Evolutionary conservation across 2,113 vertebrate genomes (phyloP).

Genomic region (Gallinago media): DNA sequence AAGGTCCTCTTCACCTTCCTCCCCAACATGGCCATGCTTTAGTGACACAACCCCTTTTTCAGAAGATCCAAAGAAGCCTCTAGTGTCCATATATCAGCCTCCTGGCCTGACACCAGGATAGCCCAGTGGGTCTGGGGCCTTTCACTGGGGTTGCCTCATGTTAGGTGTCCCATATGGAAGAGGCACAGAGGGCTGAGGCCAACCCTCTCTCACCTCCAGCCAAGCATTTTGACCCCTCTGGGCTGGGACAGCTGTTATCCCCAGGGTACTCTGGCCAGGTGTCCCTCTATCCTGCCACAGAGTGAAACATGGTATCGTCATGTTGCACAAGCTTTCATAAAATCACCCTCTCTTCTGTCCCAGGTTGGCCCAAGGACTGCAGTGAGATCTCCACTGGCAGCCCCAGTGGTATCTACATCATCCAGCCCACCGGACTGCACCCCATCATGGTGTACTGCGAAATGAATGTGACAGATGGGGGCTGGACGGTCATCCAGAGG

Average conservation of each 20-base stretch:
- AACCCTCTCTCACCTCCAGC: not conserved
- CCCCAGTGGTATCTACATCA: not conserved
- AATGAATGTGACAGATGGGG: fast-evolving
- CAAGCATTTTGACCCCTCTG: not conserved
- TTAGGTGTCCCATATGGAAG: not conserved
- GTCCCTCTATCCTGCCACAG: not conserved
- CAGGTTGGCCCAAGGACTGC: constrained; percentile 54
- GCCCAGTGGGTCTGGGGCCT: not conserved
- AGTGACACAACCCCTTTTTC: not conserved
- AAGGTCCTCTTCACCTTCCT: not conserved
- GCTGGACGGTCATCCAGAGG: constrained; percentile 66
- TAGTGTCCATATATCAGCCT: not conserved
- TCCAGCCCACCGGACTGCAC: not conserved
- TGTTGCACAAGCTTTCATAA: not conserved
- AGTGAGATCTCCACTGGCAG: not conserved
- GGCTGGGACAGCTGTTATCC: not conserved
- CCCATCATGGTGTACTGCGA: constrained; percentile 33
- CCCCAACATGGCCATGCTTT: not conserved
- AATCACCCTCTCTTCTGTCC: not conserved
- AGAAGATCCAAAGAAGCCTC: not conserved
- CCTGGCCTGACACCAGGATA: not conserved
- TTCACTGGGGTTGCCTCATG: not conserved
- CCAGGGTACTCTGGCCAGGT: not conserved
- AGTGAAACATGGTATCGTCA: not conserved
- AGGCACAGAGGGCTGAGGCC: not conserved